Base-by-base conservation (phyloP, 2,797 vertebrate genomes). In the Chromobotia macracanthus region DNA sequence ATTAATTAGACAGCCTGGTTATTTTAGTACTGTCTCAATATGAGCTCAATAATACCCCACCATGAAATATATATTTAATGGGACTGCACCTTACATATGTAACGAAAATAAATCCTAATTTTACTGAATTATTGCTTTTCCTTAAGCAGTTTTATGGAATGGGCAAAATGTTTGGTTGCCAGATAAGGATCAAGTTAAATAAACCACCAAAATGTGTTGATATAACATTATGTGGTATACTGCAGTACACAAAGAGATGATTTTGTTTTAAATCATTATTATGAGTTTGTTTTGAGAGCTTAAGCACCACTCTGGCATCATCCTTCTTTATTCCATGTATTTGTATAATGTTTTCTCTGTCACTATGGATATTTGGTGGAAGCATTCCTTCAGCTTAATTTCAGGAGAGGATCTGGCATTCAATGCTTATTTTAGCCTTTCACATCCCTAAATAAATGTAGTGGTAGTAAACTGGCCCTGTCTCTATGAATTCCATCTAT, bases 1-100 rank as follows among this genome's bases (percentile, higher is more conserved):
- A n/a, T n/a, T n/a, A n/a, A n/a, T 70, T 65, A 51, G 61, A 78
- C 77, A 78, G 58, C 55, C 56, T 81, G 89, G 79, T 86, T 89
- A 84, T 89, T 89, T 88, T 84, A 84, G 71, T 77, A 75, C n/a
- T 65, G 66, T 72, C 68, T 64, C 74, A 53, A 0, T 38, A 80
- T 11, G 73, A 85, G 66, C 19, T 72, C 31, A 51, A 64, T 48
- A 64, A 68, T 2, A 67, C 63, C 70, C 67, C 35, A 10, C 56
- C 79, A 77, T 75, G 50, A 72, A 84, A 77, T 13, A 71, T 64
- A 53, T 10, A 15, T 70, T 71, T 51, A 78, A 41, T 41, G 58
- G 28, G 19, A 64, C 56, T 5, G 1, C 9, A 78, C 21, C 25
- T 70, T 10, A 72, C 5, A 28, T 61, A 44, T 13, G 6, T 41